phyloP scores from a whole-genome alignment of 2,888 invertebrate species.

The Caenorhabditis virilis region DNA sequence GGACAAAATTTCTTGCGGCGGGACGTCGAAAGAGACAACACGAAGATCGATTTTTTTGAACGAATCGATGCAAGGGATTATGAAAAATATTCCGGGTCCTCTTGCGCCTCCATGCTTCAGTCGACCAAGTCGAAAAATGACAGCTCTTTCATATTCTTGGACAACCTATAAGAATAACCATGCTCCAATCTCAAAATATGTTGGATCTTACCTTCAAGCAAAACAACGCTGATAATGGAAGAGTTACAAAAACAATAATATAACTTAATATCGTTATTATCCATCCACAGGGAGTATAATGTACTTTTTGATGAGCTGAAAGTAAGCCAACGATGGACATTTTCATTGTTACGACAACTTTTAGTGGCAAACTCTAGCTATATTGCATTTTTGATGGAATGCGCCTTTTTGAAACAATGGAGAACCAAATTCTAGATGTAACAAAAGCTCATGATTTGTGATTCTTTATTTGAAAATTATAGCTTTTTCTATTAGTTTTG shows the following conservation, averaged over 20 bases:
- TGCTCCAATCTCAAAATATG: background rate
- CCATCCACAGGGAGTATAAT: conserved; percentile 60
- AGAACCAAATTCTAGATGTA: no score
- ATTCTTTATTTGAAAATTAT: no score
- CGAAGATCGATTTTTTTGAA: conserved; percentile 84
- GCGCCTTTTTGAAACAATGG: no score
- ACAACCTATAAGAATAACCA: conserved; percentile 49
- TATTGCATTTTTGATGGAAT: no score
- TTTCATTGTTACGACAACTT: no score
- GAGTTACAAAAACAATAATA: conserved; percentile 59
- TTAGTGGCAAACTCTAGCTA: no score
- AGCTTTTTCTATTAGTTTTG: no score
- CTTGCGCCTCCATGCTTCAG: conserved; percentile 78
- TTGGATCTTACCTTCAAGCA: conserved; percentile 60
- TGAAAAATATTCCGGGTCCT: conserved; percentile 75
- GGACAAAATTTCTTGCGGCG: conserved; percentile 97
- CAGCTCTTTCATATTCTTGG: conserved; percentile 76
- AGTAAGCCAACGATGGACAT: no score
- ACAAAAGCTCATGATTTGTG: no score
- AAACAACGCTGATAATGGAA: conserved; percentile 65
- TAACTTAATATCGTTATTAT: conserved; percentile 64
- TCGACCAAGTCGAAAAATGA: conserved; percentile 85
- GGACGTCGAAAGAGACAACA: conserved; percentile 93
- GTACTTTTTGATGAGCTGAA: conserved; percentile 38
- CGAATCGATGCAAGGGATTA: conserved; percentile 75